phyloP scores from a whole-genome alignment of 1,140 invertebrate species.

The Neodiprion fabricii region DNA sequence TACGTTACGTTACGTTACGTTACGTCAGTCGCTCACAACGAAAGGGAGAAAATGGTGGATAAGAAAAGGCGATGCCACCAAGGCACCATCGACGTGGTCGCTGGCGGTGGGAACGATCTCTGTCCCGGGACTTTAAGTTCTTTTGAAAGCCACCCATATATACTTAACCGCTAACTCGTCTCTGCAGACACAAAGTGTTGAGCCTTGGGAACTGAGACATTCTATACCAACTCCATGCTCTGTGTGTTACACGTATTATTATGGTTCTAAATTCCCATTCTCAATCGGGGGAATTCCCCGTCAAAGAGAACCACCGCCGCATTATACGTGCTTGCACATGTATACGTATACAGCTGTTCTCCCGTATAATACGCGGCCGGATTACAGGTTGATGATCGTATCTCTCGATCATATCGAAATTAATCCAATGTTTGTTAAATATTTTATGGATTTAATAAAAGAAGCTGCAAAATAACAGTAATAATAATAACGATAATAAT shows the following conservation, averaged over 20 bases:
- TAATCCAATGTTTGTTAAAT: no score
- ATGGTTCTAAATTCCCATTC: background rate
- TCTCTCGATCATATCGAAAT: no score
- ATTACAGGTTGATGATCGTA: no score
- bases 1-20: background rate
- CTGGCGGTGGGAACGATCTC: background rate
- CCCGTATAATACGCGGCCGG: no score
- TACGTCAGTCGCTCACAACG: no score
- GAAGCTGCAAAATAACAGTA: no score
- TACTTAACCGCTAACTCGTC: background rate
- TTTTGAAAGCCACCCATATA: background rate
- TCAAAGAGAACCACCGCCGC: background rate
- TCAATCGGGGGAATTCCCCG: background rate
- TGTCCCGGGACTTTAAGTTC: background rate
- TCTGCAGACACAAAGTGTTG: background rate
- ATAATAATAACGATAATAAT: no score
- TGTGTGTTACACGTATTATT: background rate
- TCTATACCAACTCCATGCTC: background rate
- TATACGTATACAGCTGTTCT: no score
- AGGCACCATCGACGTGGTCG: background rate
- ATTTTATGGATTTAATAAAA: no score
- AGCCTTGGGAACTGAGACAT: conserved; percentile 1
- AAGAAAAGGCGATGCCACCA: background rate
- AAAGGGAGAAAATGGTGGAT: conserved; percentile 3
- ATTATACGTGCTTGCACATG: no score